These are phyloP conservation scores for Musca vetustissima DNA, from an alignment of 1,140 invertebrate genomes.

Conservation along the genomic window DNA sequence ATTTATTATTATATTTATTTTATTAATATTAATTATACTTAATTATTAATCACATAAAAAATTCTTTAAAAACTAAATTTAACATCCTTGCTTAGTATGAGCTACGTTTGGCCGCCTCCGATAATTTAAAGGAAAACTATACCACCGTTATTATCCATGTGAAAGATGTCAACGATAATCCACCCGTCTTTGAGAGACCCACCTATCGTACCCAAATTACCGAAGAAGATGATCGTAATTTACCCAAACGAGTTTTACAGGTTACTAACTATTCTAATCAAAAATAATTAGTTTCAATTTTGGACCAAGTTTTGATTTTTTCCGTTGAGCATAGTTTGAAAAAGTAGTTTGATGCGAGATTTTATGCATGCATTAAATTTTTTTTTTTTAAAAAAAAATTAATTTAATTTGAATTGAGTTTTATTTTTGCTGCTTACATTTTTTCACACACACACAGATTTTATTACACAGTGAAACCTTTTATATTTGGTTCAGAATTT, in stretches of 20 bases:
- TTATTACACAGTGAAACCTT: background rate
- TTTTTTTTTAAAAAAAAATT: background rate
- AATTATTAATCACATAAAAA: background rate
- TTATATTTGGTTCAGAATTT: background rate
- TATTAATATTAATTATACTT: no score
- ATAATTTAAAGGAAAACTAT: conserved; percentile 95
- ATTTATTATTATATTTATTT: no score
- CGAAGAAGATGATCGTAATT: conserved; percentile 90
- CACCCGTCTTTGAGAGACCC: conserved; percentile 86
- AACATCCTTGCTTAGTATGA: conserved; percentile 71
- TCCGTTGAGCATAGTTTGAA: background rate
- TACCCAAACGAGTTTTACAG: conserved; percentile 91
- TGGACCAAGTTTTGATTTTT: background rate
- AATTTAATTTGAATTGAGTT: background rate
- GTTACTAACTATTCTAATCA: conserved; percentile 61
- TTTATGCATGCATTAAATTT: conserved; percentile 9
- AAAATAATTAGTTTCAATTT: background rate
- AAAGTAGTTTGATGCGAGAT: background rate
- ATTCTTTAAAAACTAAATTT: conserved; percentile 13
- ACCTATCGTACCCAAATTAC: conserved; percentile 94
- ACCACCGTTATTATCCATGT: conserved; percentile 94
- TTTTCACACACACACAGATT: background rate
- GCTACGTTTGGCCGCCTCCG: conserved; percentile 87
- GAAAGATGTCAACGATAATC: conserved; percentile 89
- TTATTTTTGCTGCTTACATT: conserved; percentile 4